phyloP scores from a whole-genome alignment of 2,888 invertebrate species.

The Heteromyza rotundicornis region DNA sequence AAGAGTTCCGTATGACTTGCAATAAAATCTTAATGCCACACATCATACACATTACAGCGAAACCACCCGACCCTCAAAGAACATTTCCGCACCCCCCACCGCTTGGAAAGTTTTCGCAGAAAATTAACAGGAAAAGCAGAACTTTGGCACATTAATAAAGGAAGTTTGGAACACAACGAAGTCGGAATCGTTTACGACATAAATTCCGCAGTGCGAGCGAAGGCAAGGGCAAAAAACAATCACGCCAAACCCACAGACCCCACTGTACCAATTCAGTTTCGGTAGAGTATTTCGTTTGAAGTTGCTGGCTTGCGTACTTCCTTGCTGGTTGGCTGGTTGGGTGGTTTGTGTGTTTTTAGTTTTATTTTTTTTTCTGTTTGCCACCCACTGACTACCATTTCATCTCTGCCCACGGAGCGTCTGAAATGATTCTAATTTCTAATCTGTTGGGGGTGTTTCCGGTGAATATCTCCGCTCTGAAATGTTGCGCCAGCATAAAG shows the following conservation, averaged over 20 bases:
- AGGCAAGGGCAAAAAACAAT: background rate
- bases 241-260: no score
- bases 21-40: no score
- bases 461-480: background rate
- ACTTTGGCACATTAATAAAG: background rate
- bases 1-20: no score
- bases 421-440: constrained; percentile 2
- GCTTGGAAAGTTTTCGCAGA: background rate
- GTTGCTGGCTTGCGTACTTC: no score
- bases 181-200: background rate
- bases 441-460: constrained; percentile 4
- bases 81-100: no score
- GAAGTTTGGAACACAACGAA: no score
- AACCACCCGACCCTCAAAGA: no score
- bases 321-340: no score
- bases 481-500: no score
- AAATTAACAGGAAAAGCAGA: background rate
- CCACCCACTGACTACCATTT: background rate
- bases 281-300: background rate
- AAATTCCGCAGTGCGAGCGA: background rate
- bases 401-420: background rate
- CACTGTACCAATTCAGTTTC: background rate
- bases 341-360: no score
- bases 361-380: no score
- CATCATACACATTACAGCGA: no score